Conservation (phyloP, 2,888 invertebrate genomes). For the Polia nebulosa region DNA sequence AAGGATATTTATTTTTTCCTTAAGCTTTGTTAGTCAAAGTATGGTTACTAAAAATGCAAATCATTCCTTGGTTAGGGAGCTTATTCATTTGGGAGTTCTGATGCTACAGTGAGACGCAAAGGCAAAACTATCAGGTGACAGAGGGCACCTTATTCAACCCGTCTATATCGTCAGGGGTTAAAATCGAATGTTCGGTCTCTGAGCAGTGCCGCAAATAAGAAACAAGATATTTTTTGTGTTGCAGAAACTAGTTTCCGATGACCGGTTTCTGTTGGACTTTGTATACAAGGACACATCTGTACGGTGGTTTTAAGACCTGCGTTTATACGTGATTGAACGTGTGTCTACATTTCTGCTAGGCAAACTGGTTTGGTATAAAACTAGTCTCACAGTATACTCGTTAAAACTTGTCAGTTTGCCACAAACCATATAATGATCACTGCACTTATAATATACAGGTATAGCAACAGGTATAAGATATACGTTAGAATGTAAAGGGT, state of each 20-base stretch:
- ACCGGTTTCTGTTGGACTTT: constrained; percentile 67
- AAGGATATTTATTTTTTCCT: background rate
- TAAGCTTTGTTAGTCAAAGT: background rate
- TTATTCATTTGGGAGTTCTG: background rate
- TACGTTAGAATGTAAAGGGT: background rate
- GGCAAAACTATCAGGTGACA: background rate
- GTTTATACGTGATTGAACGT: constrained; percentile 23
- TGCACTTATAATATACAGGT: background rate
- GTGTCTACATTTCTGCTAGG: constrained; percentile 2
- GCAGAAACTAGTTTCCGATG: constrained; percentile 69
- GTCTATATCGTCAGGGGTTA: constrained; percentile 2
- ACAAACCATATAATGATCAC: background rate
- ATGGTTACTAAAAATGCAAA: constrained; percentile 4
- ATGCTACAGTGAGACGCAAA: background rate
- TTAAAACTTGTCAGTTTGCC: background rate
- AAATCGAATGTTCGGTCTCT: constrained; percentile 50
- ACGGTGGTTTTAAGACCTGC: constrained; percentile 34
- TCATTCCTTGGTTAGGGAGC: background rate
- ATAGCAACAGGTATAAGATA: no score
- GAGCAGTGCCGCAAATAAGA: constrained; percentile 56
- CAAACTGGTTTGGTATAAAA: background rate
- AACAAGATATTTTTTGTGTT: constrained; percentile 69
- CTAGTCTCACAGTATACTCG: background rate
- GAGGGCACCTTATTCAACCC: constrained; percentile 2
- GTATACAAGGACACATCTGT: constrained; percentile 71